A percentile compares a stretch with the other conserved stretches of the same genome.
Conservation (phyloP, 2,113 vertebrate species). For the Antechinus stuartii region DNA sequence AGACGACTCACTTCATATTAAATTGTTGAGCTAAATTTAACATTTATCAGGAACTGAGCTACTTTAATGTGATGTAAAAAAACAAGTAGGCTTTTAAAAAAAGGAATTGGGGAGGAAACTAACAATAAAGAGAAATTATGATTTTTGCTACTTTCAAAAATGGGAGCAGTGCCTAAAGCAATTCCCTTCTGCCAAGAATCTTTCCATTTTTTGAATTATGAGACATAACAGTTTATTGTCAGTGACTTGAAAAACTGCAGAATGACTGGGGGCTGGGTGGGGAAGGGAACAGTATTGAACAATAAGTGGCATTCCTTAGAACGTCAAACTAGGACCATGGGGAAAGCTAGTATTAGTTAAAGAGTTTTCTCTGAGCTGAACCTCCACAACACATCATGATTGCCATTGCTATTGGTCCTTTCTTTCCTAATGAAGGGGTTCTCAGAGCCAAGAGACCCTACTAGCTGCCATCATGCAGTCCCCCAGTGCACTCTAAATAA, state of each 20-base stretch:
- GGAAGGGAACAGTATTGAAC: background rate
- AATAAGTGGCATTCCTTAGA: background rate
- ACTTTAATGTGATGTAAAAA: background rate
- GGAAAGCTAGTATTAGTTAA: background rate
- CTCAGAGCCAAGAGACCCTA: background rate
- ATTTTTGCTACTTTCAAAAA: background rate
- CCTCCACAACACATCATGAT: background rate
- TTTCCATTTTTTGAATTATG: background rate
- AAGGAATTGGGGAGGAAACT: conserved; percentile 20
- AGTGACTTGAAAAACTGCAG: background rate
- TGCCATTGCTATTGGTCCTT: background rate
- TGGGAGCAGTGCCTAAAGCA: background rate
- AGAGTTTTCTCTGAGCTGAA: background rate
- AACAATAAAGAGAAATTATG: background rate
- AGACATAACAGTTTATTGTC: background rate
- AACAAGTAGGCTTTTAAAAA: background rate
- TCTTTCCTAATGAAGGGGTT: background rate
- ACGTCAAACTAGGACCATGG: background rate
- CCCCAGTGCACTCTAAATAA: background rate
- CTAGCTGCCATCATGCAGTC: background rate
- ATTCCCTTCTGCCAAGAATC: conserved; percentile 37
- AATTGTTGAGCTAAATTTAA: background rate
- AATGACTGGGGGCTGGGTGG: background rate
- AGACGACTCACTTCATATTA: background rate
- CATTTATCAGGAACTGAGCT: conserved; percentile 5